These are phyloP conservation scores for Chymomyza costata DNA, from an alignment of 1,140 invertebrate species.

Conservation along the genomic window DNA sequence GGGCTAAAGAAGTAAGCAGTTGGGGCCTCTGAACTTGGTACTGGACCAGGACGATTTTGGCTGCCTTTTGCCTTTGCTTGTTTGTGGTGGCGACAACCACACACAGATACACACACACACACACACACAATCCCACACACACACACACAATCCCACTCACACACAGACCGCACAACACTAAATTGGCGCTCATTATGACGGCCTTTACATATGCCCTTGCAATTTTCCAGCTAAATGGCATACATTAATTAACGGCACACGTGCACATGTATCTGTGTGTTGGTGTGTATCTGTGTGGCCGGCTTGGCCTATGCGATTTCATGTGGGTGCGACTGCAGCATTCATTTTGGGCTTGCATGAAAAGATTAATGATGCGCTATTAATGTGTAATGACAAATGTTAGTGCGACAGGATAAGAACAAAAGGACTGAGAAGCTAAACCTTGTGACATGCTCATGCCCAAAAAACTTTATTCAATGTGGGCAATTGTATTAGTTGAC, in stretches of 20 bases:
- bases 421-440: too few species aligned
- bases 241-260: slow-evolving; percentile 69
- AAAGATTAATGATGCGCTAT: slow-evolving; percentile 72
- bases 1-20: slow-evolving; percentile 28
- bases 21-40: too few species aligned
- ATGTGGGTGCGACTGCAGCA: slow-evolving; percentile 1
- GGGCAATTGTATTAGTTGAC: too few species aligned
- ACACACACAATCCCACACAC: slow-evolving; percentile 11
- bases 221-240: slow-evolving; percentile 73
- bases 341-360: slow-evolving; percentile 46
- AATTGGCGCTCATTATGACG: slow-evolving; percentile 70
- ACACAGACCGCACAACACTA: slow-evolving; percentile 43
- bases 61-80: slow-evolving; percentile 64
- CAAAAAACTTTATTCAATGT: too few species aligned
- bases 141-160: slow-evolving; percentile 8
- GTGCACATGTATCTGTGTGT: background rate
- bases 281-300: background rate
- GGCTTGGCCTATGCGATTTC: background rate
- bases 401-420: too few species aligned
- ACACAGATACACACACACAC: slow-evolving; percentile 20
- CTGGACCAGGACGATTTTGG: too few species aligned
- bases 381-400: slow-evolving; percentile 74
- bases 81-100: slow-evolving; percentile 61
- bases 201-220: slow-evolving; percentile 46
- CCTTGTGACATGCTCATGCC: too few species aligned